These are phyloP conservation scores for Gymnothorax javanicus DNA, from an alignment of 2,797 vertebrate species.

Conservation along the genomic window DNA sequence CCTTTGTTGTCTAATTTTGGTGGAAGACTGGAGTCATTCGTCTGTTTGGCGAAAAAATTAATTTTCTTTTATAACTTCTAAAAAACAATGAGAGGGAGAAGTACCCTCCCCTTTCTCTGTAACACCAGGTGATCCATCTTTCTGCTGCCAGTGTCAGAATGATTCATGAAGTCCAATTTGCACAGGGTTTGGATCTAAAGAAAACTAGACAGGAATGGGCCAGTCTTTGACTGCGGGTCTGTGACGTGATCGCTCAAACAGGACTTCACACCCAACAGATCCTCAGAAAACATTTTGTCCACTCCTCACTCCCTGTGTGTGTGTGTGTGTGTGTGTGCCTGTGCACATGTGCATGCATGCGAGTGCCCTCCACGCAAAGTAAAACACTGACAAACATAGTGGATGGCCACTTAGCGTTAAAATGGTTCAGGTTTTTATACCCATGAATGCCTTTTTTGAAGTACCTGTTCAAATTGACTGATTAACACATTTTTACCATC, in stretches of 20 bases:
- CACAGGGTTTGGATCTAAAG: slow-evolving; percentile 73
- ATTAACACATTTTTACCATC: not conserved
- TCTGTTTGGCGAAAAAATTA: slow-evolving; percentile 62
- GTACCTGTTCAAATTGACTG: not conserved
- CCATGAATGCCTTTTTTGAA: not conserved
- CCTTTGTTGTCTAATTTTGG: slow-evolving; percentile 60
- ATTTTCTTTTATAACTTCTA: slow-evolving; percentile 64
- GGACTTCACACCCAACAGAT: slow-evolving; percentile 66
- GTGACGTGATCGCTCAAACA: slow-evolving; percentile 60
- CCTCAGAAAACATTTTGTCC: slow-evolving; percentile 68
- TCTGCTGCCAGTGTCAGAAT: slow-evolving; percentile 67
- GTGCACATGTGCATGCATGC: not conserved
- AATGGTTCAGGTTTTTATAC: not conserved
- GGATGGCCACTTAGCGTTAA: too few relatives aligned
- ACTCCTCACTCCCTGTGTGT: slow-evolving; percentile 57
- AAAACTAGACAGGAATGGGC: slow-evolving; percentile 70
- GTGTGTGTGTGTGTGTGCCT: not conserved
- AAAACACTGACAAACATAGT: too few relatives aligned
- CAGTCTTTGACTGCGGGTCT: slow-evolving; percentile 64
- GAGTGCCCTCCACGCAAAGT: not conserved
- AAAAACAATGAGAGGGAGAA: slow-evolving; percentile 68
- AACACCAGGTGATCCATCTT: slow-evolving; percentile 80
- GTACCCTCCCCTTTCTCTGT: slow-evolving; percentile 50
- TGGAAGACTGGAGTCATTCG: slow-evolving; percentile 57
- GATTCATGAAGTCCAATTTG: slow-evolving; percentile 85